Evolutionary conservation across 2,113 vertebrate genomes (phyloP), one percentile per base, ranked within the genome.

Genomic region (Pterophyllum scalare): DNA sequence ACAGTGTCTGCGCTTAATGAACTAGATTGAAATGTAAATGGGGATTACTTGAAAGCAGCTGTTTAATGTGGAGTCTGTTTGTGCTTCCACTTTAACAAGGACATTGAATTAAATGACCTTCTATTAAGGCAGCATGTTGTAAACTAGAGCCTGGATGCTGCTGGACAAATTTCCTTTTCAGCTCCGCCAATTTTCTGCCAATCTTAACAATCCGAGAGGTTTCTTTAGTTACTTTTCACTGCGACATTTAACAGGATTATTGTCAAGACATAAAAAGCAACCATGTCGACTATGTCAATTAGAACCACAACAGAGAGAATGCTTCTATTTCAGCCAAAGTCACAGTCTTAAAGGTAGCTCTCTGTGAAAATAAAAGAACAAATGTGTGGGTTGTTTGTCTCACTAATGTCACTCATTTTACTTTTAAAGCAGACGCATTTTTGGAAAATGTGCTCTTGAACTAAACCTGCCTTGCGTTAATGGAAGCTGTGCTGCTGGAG

Each of bases 361-460:
- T 70, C 74, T 80, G 80, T 76, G 75, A 59, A 84, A 83, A 85
- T 81, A 79, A 87, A 83, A 78, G 82, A 79, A 70, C 75, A 54
- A 35, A 59, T 43, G 83, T 35, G 85, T 89, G 82, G 89, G 88
- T 31, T 89, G 92, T 91, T 87, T 93, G 88, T 90, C 80, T 92
- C 86, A 64, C 88, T 88, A 86, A 90, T 92, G 90, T 90, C 88
- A 84, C 77, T 89, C 84, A 91, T 94, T 94, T 93, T 84, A 94
- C 92, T 93, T 94, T 93, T 87, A 94, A 93, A 94, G 86, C 88
- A 91, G 91, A 59, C n/a, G 76, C 85, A 72, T 92, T 94, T 59
- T 94, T 84, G 67, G 80, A 88, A 88, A 92, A 90, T 88, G 88
- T 77, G 88, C 91, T 91, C 87, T 92, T 92, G 92, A 92, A 90